phyloP scores from a whole-genome alignment of 2,797 vertebrate genomes.

The Antennarius maculatus region DNA sequence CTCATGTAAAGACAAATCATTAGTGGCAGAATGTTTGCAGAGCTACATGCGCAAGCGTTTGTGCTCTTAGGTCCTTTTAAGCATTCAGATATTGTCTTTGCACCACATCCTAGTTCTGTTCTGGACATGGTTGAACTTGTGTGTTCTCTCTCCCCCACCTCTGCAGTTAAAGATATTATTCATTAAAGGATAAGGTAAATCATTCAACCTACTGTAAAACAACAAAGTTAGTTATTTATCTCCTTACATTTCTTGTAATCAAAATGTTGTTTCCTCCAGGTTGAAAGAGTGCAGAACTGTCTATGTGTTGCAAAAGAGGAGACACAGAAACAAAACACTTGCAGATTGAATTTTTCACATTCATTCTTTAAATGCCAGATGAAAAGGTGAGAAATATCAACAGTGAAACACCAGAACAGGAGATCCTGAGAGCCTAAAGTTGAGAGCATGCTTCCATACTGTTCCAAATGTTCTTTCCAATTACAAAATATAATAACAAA shows the following conservation, averaged over 20 bases:
- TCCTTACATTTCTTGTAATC: neutral
- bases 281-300: constrained; percentile 4
- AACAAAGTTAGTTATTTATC: neutral
- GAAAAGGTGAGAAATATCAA: neutral
- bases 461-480: neutral
- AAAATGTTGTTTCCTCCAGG: too few relatives aligned
- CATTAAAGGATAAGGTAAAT: constrained; percentile 10
- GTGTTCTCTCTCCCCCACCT: constrained; percentile 1
- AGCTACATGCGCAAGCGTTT: constrained; percentile 34
- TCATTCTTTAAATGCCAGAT: neutral
- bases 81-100: constrained; percentile 37
- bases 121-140: constrained; percentile 20
- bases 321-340: neutral
- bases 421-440: neutral
- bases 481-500: constrained; percentile 6
- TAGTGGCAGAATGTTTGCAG: constrained; percentile 33
- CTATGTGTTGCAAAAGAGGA: constrained; percentile 5
- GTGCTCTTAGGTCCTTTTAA: constrained; percentile 38
- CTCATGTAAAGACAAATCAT: constrained; percentile 46
- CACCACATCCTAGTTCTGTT: neutral
- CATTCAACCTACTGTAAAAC: neutral
- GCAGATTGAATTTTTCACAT: neutral
- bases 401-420: neutral
- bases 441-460: constrained; percentile 1
- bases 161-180: constrained; percentile 6